Evolutionary conservation across 2,888 invertebrate genomes (phyloP), one percentile per base, ranked within the genome.

Genomic region (Campoletis raptor): DNA sequence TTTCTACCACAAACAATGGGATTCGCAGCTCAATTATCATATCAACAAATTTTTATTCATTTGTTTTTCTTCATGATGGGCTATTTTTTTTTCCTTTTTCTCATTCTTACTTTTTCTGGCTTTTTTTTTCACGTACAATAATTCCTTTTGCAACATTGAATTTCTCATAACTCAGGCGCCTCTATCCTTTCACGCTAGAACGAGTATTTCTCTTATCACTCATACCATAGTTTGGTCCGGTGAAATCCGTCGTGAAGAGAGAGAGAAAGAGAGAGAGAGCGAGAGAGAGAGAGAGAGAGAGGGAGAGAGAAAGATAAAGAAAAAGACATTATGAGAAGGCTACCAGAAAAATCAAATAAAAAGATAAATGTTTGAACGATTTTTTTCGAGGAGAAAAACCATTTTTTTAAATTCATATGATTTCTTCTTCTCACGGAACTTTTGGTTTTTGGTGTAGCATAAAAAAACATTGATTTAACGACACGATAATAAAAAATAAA

Each of bases 161-260:
- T 76, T 61, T 69, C 82, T 69, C 69, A 74, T 82, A 85, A 82
- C 69, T 85, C 85, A 79, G 73, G 42, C 10, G 24, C 18, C 67
- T 73, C 69, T 69, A 74, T 82, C 81, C 73, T 81, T 79, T 70
- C 79, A 79, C 30, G 42, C 18, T 73, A 82, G 79, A 79, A 54
- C 64, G 57, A 83, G 73, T 85, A 82, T 79, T 74, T 82, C 79
- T 79, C 74, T 24, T 36, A 78, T 82, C 79, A 85, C 24, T 37
- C 54, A 61, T 15, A 61, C 81, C 74, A 82, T 74, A 52, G 74
- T 79, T 82, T 66, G 42, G 79, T 74, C 70, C 72, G 73, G 67
- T 74, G 78, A 78, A 74, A 85, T 73, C 67, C 78, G 73, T 67
- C 30, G 54, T 61, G 12, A 30, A 64, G n/a, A 76, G 36, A 66